Percentiles rank a stretch among this genome's conserved stretches.
phyloP scores from a whole-genome alignment of 2,113 vertebrate species.

The Ptyas mucosa region DNA sequence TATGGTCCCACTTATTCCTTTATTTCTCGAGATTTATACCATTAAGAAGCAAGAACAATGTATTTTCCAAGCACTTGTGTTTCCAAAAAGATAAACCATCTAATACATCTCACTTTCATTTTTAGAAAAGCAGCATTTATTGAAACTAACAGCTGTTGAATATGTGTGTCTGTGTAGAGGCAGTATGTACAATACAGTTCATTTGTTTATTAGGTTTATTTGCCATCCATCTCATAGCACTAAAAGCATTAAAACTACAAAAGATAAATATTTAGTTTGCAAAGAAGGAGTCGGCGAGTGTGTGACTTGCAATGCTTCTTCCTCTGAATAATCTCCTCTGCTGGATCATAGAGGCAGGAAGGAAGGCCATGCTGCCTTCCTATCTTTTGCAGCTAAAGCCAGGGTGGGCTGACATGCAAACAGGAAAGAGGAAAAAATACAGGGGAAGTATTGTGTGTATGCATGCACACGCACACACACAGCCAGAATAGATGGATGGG shows the following conservation, averaged over 20 bases:
- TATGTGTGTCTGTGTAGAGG: background rate
- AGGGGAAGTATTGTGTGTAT: background rate
- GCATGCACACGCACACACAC: background rate
- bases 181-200: background rate
- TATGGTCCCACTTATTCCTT: background rate
- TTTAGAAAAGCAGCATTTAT: background rate
- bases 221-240: background rate
- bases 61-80: background rate
- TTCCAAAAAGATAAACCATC: background rate
- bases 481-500: background rate
- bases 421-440: background rate
- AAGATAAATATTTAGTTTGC: background rate
- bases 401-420: background rate
- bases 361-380: background rate
- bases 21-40: background rate
- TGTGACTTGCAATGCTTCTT: background rate
- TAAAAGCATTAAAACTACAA: background rate
- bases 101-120: background rate
- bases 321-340: background rate
- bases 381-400: background rate
- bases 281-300: background rate
- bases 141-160: background rate
- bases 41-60: background rate
- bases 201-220: background rate
- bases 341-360: background rate